Evolutionary conservation across 2,888 invertebrate genomes (phyloP), one percentile per base, ranked within the genome.

Genomic region (Tinea pellionella): DNA sequence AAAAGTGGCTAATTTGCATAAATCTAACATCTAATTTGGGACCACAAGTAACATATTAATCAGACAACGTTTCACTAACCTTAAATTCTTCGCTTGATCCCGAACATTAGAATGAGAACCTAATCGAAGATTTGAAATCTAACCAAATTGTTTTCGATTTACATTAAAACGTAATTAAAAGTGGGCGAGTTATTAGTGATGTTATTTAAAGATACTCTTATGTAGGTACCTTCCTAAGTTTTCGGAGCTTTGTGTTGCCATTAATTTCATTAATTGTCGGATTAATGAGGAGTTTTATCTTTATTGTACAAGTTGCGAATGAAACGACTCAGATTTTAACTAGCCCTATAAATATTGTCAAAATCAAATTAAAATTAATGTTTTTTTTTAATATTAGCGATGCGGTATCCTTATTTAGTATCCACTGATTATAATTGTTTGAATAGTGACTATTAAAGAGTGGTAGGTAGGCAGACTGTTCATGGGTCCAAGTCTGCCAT

Each of bases 161-260:
- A 75, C 79, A 80, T 80, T 67, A 67, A 72, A 74, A 69, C 61
- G 69, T 77, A 80, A 81, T 82, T 81, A 82, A 77, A 75, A 72
- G 64, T 68, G 64, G 69, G 68, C 64, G 64, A 61, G 59, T 61
- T 66, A 66, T 67, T 65, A 64, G 56, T 55, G 66, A 66, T 64
- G 65, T 16, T 55, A 57, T 57, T 32, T n/a, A n/a, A n/a, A n/a
- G n/a, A n/a, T n/a, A n/a, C n/a, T n/a, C n/a, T n/a, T n/a, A n/a
- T 2, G 16, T 30, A 15, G 16, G 8, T 30, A 15, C 65, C 71
- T 73, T 72, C 62, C 65, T 69, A 69, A 69, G 69, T 67, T 68
- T 67, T 67, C 67, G 64, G 67, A 68, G 67, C 66, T 66, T 67
- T 63, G 67, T 64, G 65, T 65, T 16, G 65, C 60, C 68, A 64